Evolutionary conservation across 2,888 invertebrate genomes (phyloP), one percentile per base, ranked within the genome.

Genomic region (Synergus laeviventris): DNA sequence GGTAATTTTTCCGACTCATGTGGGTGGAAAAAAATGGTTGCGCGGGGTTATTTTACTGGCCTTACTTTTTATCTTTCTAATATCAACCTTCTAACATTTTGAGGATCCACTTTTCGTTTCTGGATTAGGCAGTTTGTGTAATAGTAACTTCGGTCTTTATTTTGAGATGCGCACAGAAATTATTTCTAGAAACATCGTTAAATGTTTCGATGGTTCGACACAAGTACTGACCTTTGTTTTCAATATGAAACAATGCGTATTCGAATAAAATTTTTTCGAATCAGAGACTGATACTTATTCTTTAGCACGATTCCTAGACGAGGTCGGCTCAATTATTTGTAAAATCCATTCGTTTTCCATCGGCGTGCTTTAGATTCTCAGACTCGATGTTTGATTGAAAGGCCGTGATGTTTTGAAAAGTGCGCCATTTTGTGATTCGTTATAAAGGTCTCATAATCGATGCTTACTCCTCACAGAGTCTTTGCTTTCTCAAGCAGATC

Each of bases 401-500:
- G 24, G 56, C 74, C 42, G 54, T 79, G 83, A 82, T 45, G n/a
- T 54, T 31, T 36, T 49, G 70, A 31, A 36, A 79, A 84, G 82
- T 87, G 86, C 88, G 87, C 87, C 86, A 87, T 86, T 83, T 81
- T 85, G 80, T 81, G 80, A 84, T 81, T 80, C 81, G 77, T 78
- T 78, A 79, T 81, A 78, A 79, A 78, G 79, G 75, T 77, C 79
- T 80, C 78, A 74, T 80, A 77, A 73, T 74, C 36, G 80, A 74
- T 73, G 78, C 74, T 80, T 78, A 81, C 81, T 78, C 84, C 91
- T 94, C 95, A 96, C 91, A 97, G 94, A 91, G 97, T 97, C 92
- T 97, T 97, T 90, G 96, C 96, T 91, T 96, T 96, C 91, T 96
- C 96, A 91, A 97, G 93, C 90, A 97, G 93, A 92, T 97, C 97